Percentiles rank a stretch among this genome's conserved stretches.
Conservation (phyloP, 2,888 invertebrate species). For the Monoplex corrugatus region DNA sequence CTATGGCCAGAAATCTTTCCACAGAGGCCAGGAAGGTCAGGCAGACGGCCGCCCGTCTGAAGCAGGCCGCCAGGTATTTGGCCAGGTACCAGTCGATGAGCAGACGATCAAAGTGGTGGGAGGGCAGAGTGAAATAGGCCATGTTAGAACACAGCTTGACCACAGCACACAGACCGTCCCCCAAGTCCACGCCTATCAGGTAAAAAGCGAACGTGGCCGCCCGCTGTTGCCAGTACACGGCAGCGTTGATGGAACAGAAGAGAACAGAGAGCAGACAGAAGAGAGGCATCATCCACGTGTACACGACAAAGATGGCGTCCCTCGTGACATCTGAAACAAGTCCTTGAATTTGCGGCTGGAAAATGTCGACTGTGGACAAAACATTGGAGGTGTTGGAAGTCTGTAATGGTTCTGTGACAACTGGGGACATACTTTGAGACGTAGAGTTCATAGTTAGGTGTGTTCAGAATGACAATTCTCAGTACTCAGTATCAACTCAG, state of each 20-base stretch:
- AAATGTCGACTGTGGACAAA: too few species aligned
- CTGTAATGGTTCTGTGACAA: too few species aligned
- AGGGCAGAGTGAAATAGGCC: constrained; percentile 8
- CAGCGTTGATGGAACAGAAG: constrained; percentile 28
- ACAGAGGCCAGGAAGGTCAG: constrained; percentile 14
- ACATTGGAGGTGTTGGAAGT: too few species aligned
- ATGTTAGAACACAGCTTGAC: not conserved
- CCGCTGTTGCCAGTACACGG: constrained; percentile 38
- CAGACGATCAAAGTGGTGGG: not conserved
- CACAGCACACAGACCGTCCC: constrained; percentile 36
- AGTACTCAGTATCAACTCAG: too few species aligned
- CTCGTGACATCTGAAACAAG: not conserved
- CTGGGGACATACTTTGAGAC: too few species aligned
- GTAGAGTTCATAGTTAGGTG: too few species aligned
- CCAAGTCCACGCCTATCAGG: constrained; percentile 30
- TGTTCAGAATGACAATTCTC: too few species aligned
- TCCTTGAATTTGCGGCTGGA: too few species aligned
- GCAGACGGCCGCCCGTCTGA: not conserved
- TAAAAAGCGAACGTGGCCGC: constrained; percentile 29
- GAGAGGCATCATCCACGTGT: constrained; percentile 21
- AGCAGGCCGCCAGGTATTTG: constrained; percentile 2
- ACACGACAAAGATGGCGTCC: not conserved
- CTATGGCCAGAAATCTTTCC: constrained; percentile 31
- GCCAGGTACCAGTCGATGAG: constrained; percentile 31
- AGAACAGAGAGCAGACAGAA: not conserved